Conservation (phyloP, 2,113 vertebrate species). For the Callorhinus ursinus region DNA sequence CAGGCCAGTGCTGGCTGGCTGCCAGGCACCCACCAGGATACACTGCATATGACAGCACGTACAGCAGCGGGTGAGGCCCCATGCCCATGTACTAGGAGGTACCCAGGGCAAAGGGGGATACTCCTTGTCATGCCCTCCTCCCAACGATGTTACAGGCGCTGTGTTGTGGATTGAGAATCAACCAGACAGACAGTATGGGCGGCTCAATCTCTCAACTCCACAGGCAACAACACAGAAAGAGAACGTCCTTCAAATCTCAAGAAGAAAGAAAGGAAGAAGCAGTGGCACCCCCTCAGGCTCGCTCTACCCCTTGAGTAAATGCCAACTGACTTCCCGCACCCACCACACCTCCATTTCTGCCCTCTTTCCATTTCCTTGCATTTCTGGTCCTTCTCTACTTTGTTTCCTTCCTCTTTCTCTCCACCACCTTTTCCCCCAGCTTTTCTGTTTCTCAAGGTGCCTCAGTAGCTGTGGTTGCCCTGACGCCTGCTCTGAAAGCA, state of each 20-base stretch:
- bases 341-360: not conserved
- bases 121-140: not conserved
- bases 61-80: not conserved
- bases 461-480: not conserved
- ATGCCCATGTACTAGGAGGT: not conserved
- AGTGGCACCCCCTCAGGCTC: not conserved
- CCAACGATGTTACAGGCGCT: not conserved
- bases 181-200: not conserved
- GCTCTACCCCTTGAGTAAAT: not conserved
- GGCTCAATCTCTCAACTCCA: not conserved
- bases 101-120: not conserved
- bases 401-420: not conserved
- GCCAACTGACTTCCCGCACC: too few species aligned
- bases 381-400: not conserved
- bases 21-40: not conserved
- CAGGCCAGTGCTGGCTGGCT: too few species aligned
- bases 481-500: not conserved
- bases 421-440: not conserved
- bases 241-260: not conserved
- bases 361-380: not conserved
- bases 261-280: too few species aligned
- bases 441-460: not conserved
- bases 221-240: not conserved
- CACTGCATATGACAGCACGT: not conserved
- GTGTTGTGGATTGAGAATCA: not conserved